Conservation (phyloP, 2,888 invertebrate species). For the Proisotoma minuta region DNA sequence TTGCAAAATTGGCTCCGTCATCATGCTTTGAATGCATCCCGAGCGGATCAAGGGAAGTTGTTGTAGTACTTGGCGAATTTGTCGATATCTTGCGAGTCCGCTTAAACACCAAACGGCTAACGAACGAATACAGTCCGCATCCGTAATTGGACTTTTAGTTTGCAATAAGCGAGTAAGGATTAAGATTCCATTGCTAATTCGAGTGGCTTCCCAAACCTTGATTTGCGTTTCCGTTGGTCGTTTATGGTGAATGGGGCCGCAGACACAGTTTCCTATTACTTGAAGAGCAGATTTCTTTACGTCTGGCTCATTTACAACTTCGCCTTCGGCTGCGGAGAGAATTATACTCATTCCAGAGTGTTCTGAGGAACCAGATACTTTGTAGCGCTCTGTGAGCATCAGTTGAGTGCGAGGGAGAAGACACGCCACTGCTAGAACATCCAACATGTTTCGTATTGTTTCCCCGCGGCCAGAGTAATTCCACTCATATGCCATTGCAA, state of each 20-base stretch:
- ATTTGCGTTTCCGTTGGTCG: constrained; percentile 75
- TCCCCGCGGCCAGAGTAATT: constrained; percentile 80
- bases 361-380: constrained; percentile 67
- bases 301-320: constrained; percentile 69
- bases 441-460: constrained; percentile 73
- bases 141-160: constrained; percentile 75
- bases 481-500: constrained; percentile 87
- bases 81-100: constrained; percentile 80
- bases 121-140: constrained; percentile 90
- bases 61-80: constrained; percentile 43
- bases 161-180: constrained; percentile 53
- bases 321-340: constrained; percentile 81
- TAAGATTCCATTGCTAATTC: constrained; percentile 91
- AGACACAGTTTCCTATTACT: constrained; percentile 88
- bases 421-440: constrained; percentile 84
- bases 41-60: constrained; percentile 39
- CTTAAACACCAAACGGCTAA: constrained; percentile 88
- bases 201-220: constrained; percentile 89
- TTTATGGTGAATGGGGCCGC: constrained; percentile 73
- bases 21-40: constrained; percentile 63
- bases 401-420: constrained; percentile 73
- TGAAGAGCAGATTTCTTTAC: constrained; percentile 61
- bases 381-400: constrained; percentile 52
- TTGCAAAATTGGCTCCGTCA: constrained; percentile 94
- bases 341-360: constrained; percentile 77